Percentiles rank a stretch among this genome's conserved stretches.
Evolutionary conservation across 92 coral and sea anemone species (phyloP).

Genomic region (Parazoanthus swiftii): DNA sequence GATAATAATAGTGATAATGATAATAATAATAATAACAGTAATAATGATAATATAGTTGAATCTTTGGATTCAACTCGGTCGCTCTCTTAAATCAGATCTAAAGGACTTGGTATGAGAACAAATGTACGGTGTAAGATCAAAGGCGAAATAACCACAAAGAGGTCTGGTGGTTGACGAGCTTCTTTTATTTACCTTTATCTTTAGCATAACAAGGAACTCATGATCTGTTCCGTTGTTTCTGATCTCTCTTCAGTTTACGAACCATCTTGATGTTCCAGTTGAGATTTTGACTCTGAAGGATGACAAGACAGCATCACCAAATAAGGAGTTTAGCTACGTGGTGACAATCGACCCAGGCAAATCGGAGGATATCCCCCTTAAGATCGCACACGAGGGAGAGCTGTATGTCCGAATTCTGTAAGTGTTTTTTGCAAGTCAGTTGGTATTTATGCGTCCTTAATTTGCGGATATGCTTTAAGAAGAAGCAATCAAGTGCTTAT

Average conservation of each 20-base stretch:
- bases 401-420: slow-evolving; percentile 80
- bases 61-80: too few species aligned
- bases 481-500: neutral
- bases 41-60: too few species aligned
- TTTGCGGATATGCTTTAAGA: neutral
- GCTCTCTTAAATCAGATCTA: too few species aligned
- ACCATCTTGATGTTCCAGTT: slow-evolving; percentile 74
- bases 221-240: neutral
- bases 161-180: neutral
- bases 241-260: slow-evolving; percentile 55
- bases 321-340: slow-evolving; percentile 34
- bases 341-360: slow-evolving; percentile 60
- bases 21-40: too few species aligned
- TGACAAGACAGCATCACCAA: slow-evolving; percentile 32
- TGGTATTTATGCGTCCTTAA: neutral
- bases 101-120: too few species aligned
- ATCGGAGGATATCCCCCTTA: slow-evolving; percentile 67
- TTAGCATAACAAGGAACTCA: neutral
- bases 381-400: slow-evolving; percentile 67
- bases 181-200: neutral
- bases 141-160: neutral
- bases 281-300: slow-evolving; percentile 59
- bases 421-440: neutral
- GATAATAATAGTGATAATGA: too few species aligned
- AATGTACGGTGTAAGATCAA: too few species aligned